Conservation (phyloP, 2,113 vertebrate species). For the Hippocampus mohnikei region DNA sequence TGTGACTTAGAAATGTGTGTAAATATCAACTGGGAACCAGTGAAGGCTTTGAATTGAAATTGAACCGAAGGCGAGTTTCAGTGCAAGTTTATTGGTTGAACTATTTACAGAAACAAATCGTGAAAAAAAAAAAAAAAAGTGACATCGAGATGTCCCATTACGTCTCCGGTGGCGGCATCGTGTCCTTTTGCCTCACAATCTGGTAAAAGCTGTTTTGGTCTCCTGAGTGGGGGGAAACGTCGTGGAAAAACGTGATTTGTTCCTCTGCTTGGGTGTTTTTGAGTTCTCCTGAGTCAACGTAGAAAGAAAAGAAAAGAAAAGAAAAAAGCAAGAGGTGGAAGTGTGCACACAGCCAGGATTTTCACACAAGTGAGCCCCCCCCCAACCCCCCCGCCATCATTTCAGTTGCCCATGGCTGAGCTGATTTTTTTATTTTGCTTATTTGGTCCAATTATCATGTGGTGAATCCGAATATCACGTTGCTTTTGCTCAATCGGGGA, state of each 20-base stretch:
- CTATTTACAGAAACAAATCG: slow-evolving; percentile 72
- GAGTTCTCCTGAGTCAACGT: slow-evolving; percentile 5
- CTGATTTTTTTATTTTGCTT: too few species aligned
- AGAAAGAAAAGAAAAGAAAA: background rate
- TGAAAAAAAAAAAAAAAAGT: slow-evolving; percentile 23
- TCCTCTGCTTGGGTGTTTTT: background rate
- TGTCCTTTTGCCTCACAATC: slow-evolving; percentile 1
- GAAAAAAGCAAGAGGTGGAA: background rate
- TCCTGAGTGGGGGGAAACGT: slow-evolving; percentile 58
- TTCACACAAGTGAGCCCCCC: too few species aligned
- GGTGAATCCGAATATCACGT: too few species aligned
- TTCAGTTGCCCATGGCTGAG: too few species aligned
- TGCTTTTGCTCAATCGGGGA: too few species aligned
- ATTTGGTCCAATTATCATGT: too few species aligned
- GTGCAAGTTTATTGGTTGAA: slow-evolving; percentile 63
- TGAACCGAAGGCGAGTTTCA: slow-evolving; percentile 28
- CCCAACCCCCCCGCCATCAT: too few species aligned
- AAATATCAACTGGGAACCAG: too few species aligned
- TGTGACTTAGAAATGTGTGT: too few species aligned
- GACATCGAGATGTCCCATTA: background rate
- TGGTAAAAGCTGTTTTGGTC: slow-evolving; percentile 15
- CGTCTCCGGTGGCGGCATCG: background rate
- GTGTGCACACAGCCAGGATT: background rate
- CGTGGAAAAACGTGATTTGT: slow-evolving; percentile 13
- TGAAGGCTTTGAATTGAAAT: too few species aligned